Evolutionary conservation across 92 coral and sea anemone species (phyloP).

Genomic region (Paragorgia papillata): DNA sequence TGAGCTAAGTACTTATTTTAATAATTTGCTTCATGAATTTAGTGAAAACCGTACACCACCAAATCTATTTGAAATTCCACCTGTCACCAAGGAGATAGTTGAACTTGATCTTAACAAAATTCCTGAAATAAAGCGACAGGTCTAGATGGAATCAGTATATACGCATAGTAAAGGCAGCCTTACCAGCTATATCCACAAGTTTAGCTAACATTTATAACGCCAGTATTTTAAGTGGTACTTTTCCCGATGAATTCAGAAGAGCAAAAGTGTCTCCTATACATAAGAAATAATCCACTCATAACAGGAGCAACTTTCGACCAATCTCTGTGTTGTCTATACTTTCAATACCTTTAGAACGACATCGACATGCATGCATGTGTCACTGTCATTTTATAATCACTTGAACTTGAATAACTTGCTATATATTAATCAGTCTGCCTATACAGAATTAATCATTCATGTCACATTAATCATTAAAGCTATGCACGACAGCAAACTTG

Average conservation of each 20-base stretch:
- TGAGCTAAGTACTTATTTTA: neutral
- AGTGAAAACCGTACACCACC: neutral
- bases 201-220: slow-evolving; percentile 44
- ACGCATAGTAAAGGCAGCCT: neutral
- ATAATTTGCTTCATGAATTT: neutral
- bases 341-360: slow-evolving; percentile 53
- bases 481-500: slow-evolving; percentile 56
- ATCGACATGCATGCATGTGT: no score
- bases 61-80: neutral
- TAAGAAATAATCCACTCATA: slow-evolving; percentile 37
- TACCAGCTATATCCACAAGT: slow-evolving; percentile 3
- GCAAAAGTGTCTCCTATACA: slow-evolving; percentile 49
- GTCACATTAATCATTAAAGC: no score
- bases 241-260: slow-evolving; percentile 40
- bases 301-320: slow-evolving; percentile 47
- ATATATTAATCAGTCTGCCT: slow-evolving; percentile 43
- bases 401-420: slow-evolving; percentile 12
- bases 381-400: slow-evolving; percentile 30
- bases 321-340: slow-evolving; percentile 46
- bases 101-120: neutral
- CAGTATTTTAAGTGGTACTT: slow-evolving; percentile 26
- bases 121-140: neutral
- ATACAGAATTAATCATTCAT: slow-evolving; percentile 45
- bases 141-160: neutral
- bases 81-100: neutral